These are phyloP conservation scores for Chelonus insularis DNA, from an alignment of 1,140 invertebrate species.

Conservation along the genomic window DNA sequence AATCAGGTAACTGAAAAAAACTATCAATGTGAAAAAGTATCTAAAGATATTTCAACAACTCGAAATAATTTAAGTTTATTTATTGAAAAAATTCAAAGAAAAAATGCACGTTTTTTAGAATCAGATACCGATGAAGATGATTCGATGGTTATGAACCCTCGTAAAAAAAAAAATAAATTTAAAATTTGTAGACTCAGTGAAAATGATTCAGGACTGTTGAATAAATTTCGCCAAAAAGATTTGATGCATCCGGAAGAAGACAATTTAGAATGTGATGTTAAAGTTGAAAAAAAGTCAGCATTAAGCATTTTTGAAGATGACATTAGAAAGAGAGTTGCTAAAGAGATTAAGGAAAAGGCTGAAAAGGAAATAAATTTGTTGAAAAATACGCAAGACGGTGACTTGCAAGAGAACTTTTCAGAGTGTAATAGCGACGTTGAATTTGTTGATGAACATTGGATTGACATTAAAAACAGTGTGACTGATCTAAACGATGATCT, in stretches of 20 bases:
- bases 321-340: slow-evolving; percentile 17
- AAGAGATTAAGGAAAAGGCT: background rate
- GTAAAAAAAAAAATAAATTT: slow-evolving; percentile 29
- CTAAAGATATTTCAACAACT: slow-evolving; percentile 11
- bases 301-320: slow-evolving; percentile 13
- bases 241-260: background rate
- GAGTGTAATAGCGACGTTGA: no score
- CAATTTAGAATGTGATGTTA: background rate
- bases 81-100: slow-evolving; percentile 39
- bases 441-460: no score
- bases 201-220: background rate
- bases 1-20: no score
- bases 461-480: no score
- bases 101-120: slow-evolving; percentile 35
- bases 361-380: background rate
- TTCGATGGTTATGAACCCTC: background rate
- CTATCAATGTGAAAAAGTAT: background rate
- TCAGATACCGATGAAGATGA: slow-evolving; percentile 37
- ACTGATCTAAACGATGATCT: no score
- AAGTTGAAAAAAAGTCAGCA: slow-evolving; percentile 2
- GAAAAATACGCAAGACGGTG: no score
- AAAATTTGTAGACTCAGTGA: background rate
- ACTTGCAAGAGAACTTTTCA: no score
- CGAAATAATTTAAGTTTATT: slow-evolving; percentile 40
- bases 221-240: background rate